Evolutionary conservation across 2,113 vertebrate genomes (phyloP).

Genomic region (Ceuthmochares aereus): DNA sequence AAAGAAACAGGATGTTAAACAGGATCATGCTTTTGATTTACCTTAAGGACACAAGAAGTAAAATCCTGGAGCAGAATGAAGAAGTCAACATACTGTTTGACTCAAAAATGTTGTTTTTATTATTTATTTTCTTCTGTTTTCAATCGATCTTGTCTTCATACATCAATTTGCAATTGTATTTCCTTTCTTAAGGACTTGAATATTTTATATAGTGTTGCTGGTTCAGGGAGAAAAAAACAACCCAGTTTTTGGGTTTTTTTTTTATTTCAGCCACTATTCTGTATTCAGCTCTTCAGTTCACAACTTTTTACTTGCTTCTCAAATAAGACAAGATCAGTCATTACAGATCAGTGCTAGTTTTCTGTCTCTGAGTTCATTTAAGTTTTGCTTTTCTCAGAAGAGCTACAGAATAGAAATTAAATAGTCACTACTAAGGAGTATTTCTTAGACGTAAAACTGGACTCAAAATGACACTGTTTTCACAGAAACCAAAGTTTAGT

Average conservation of each 20-base stretch:
- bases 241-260: background rate
- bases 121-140: background rate
- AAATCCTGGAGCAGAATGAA: background rate
- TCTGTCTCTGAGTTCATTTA: background rate
- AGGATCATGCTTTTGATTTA: background rate
- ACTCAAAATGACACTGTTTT: background rate
- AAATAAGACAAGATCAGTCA: background rate
- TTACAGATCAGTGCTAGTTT: background rate
- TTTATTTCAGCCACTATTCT: background rate
- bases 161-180: background rate
- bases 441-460: background rate
- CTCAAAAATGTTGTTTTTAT: background rate
- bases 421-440: background rate
- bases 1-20: background rate
- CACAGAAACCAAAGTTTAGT: background rate
- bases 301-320: background rate
- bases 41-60: background rate
- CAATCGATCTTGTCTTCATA: background rate
- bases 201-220: background rate
- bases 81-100: background rate
- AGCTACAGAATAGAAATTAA: background rate
- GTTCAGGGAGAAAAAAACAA: background rate
- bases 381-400: background rate
- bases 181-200: background rate
- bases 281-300: background rate